These are phyloP conservation scores for Seriola rivoliana DNA, from an alignment of 2,113 vertebrate species.

Conservation along the genomic window DNA sequence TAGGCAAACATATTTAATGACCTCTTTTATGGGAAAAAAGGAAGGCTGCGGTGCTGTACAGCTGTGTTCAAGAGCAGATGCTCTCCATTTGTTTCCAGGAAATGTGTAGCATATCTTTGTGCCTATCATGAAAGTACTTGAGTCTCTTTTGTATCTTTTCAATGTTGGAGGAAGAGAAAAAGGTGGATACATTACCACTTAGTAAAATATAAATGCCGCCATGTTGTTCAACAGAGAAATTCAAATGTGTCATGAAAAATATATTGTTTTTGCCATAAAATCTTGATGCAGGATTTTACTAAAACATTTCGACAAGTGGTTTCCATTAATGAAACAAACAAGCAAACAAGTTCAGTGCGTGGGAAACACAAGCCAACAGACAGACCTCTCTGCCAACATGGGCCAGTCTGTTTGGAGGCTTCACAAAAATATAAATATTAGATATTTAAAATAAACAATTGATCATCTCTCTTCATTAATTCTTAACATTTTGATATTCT, in stretches of 20 bases:
- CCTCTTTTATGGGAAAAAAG: conserved; percentile 58
- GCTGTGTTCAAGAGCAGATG: conserved; percentile 55
- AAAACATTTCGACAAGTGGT: conserved; percentile 84
- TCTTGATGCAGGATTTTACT: conserved; percentile 85
- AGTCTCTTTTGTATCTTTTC: conserved; percentile 68
- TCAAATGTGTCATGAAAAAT: conserved; percentile 87
- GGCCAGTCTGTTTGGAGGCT: conserved; percentile 79
- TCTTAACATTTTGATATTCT: conserved; percentile 74
- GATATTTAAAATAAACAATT: conserved; percentile 84
- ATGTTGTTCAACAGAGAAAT: conserved; percentile 85
- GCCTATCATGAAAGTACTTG: conserved; percentile 33
- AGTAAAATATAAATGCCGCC: conserved; percentile 85
- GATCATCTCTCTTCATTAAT: conserved; percentile 79
- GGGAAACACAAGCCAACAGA: conserved; percentile 75
- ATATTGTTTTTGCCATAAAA: conserved; percentile 85
- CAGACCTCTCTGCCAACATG: conserved; percentile 78
- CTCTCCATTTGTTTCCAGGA: conserved; percentile 70
- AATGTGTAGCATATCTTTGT: conserved; percentile 51
- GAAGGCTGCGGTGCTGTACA: conserved; percentile 3
- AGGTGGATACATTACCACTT: conserved; percentile 80
- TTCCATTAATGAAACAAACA: conserved; percentile 87
- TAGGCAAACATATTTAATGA: conserved; percentile 57
- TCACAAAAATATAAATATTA: conserved; percentile 83
- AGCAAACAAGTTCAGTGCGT: conserved; percentile 78
- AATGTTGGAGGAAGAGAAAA: conserved; percentile 73